These are phyloP conservation scores for Euphydryas editha DNA, from an alignment of 2,888 invertebrate species.

Conservation along the genomic window DNA sequence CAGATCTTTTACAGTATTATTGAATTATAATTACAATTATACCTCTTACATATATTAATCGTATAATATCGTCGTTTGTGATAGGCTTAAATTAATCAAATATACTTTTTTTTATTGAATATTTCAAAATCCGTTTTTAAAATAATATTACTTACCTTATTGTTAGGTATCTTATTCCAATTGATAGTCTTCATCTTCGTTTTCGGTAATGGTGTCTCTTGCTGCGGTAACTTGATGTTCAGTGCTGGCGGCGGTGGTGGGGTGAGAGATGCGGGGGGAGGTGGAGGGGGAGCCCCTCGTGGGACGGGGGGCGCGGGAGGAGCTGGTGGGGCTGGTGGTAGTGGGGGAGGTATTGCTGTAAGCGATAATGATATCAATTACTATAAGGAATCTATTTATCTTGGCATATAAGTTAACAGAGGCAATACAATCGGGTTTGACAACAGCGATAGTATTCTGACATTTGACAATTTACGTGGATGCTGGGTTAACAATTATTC, in stretches of 20 bases:
- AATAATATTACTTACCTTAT: constrained; percentile 84
- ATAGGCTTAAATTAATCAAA: too few relatives aligned
- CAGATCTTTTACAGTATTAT: too few relatives aligned
- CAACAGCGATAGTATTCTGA: too few relatives aligned
- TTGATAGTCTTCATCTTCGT: constrained; percentile 98
- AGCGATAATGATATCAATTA: neutral
- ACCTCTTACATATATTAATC: too few relatives aligned
- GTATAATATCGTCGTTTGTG: too few relatives aligned
- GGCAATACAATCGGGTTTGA: too few relatives aligned
- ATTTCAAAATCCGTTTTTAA: neutral
- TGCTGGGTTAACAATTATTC: too few relatives aligned
- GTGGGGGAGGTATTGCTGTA: constrained; percentile 74
- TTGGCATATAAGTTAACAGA: too few relatives aligned
- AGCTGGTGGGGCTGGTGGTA: constrained; percentile 62
- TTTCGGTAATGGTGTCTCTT: constrained; percentile 96
- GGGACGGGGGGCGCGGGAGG: constrained; percentile 45
- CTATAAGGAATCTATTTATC: neutral
- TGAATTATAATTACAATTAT: too few relatives aligned
- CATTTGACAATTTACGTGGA: too few relatives aligned
- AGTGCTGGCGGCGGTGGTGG: constrained; percentile 69
- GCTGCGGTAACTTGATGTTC: constrained; percentile 89
- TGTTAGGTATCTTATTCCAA: constrained; percentile 98
- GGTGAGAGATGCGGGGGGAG: constrained; percentile 68
- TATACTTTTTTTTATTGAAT: neutral
- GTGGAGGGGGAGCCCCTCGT: constrained; percentile 73